Evolutionary conservation across 2,888 invertebrate species (phyloP), one percentile per base, ranked within the genome.

Genomic region (Mantis religiosa): DNA sequence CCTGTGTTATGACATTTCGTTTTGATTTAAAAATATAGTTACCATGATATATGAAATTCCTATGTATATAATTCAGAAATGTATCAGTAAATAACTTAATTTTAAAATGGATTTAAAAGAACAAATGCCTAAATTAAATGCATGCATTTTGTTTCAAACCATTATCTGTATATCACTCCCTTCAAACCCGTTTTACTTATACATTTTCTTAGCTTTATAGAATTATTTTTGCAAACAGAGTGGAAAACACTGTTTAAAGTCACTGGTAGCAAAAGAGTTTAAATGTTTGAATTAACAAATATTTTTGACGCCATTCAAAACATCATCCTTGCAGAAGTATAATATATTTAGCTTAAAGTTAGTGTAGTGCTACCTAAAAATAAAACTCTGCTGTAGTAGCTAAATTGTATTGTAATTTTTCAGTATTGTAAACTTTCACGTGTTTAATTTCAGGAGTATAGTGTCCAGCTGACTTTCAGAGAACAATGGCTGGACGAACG

Each of bases 401-500:
- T 71, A 25, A 15, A 71, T 20, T 25, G 4, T 71, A 71, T 15
- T 20, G 3, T 20, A 20, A 4, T 71, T 20, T 15, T 71, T 71
- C 54, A 71, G 25, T 20, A 25, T 71, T 25, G n/a, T 82, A 82
- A 41, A 34, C 20, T 20, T 3, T 71, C 25, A 20, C 25, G 83
- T 34, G 90, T 92, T 90, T 93, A 92, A 93, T 96, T 95, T 92
- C 95, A 98, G 98, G 99, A 99, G 95, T 99, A 99, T 95, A 98
- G 98, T 93, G 98, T 98, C 92, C 99, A 99, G 94, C 95, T 99
- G 93, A 99, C 99, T 91, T 98, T 99, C 95, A 96, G 99, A 93
- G 98, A 99, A 93, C 98, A 99, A 94, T 99, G 99, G 99, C 94
- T 97, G 93, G 99, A 99, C 93, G 98, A 98, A 93, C 95, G 99